A percentile compares a stretch with the other conserved stretches of the same genome.
Evolutionary conservation across 2,888 invertebrate species (phyloP).

Genomic region (Agrochola circellaris): DNA sequence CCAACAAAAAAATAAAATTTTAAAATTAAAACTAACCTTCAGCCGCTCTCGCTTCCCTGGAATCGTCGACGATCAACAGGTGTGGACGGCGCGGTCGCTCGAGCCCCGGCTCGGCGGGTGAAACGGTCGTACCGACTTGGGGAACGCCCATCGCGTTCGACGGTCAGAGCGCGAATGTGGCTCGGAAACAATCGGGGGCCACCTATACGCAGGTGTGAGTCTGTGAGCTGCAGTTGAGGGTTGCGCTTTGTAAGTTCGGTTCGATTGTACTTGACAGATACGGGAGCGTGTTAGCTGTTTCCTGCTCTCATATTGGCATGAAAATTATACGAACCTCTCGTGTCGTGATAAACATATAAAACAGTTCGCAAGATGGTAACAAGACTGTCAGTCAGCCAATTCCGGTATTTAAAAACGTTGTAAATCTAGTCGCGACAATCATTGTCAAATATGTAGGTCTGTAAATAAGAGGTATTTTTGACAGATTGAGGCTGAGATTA

Average conservation of each 20-base stretch:
- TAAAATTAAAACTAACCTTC: slow-evolving; percentile 79
- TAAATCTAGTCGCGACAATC: not conserved
- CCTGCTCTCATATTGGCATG: not conserved
- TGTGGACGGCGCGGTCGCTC: slow-evolving; percentile 81
- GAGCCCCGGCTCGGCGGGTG: slow-evolving; percentile 80
- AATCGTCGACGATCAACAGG: slow-evolving; percentile 89
- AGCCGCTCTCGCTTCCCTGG: slow-evolving; percentile 81
- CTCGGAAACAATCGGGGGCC: slow-evolving; percentile 65
- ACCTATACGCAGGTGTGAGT: slow-evolving; percentile 67
- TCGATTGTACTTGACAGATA: slow-evolving; percentile 56
- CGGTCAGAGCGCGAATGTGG: slow-evolving; percentile 87
- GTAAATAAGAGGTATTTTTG: not conserved
- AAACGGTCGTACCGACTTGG: slow-evolving; percentile 79
- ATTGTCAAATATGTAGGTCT: no score
- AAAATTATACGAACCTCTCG: not conserved
- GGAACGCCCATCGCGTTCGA: slow-evolving; percentile 88
- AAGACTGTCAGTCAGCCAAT: not conserved
- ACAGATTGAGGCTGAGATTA: not conserved
- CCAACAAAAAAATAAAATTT: not conserved
- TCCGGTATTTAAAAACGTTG: not conserved
- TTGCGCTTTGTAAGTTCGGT: slow-evolving; percentile 62
- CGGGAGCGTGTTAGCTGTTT: not conserved
- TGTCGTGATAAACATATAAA: not conserved
- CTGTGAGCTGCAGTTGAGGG: slow-evolving; percentile 60
- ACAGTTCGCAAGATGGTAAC: not conserved